phyloP scores from a whole-genome alignment of 2,113 vertebrate genomes.

The Galeopterus variegatus region DNA sequence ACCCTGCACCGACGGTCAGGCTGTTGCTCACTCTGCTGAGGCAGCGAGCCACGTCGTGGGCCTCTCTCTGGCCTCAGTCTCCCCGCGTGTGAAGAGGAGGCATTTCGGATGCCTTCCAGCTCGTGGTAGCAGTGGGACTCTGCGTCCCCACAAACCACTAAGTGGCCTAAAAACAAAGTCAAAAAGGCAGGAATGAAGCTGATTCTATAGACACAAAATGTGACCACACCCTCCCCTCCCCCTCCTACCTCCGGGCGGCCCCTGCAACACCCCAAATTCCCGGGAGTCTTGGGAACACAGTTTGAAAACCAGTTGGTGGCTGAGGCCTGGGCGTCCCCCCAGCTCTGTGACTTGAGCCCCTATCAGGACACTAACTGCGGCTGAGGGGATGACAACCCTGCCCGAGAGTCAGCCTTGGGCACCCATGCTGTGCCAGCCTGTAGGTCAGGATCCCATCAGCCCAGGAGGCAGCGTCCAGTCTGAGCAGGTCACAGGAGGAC shows the following conservation, averaged over 20 bases:
- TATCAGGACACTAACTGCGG: rapidly evolving
- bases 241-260: too few relatives aligned
- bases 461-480: rapidly evolving
- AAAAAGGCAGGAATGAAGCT: background rate
- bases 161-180: background rate
- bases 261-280: background rate
- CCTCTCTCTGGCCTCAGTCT: background rate
- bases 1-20: rapidly evolving
- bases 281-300: too few relatives aligned
- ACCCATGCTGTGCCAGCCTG: rapidly evolving
- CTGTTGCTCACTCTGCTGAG: rapidly evolving
- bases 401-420: background rate
- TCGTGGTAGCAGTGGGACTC: background rate
- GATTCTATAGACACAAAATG: background rate
- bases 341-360: background rate
- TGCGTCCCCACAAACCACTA: background rate
- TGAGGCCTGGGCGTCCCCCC: too few relatives aligned
- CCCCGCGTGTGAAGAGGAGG: rapidly evolving
- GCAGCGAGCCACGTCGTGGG: background rate
- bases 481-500: background rate
- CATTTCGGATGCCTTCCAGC: rapidly evolving
- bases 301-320: rapidly evolving
- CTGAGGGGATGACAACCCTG: rapidly evolving
- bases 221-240: rapidly evolving
- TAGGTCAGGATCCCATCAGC: rapidly evolving